Evolutionary conservation across 2,797 vertebrate species (phyloP).

Genomic region (Phalloptychus januarius): DNA sequence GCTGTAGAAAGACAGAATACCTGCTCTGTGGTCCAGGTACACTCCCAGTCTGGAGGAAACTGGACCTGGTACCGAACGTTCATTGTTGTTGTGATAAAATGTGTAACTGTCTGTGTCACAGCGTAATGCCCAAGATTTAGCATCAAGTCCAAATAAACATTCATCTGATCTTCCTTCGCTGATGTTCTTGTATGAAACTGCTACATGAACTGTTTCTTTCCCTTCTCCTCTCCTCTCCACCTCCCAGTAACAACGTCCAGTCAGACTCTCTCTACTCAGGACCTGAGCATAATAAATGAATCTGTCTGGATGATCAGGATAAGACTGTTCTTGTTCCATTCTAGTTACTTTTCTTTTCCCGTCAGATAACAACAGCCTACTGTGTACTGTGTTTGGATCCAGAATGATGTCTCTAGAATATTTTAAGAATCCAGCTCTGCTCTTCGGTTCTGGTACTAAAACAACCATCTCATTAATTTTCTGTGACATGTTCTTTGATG

Average conservation of each 20-base stretch:
- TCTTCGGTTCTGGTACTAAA: neutral
- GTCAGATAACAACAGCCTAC: neutral
- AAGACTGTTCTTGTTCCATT: neutral
- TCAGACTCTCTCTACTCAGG: neutral
- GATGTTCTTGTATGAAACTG: constrained; percentile 1
- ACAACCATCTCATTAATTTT: neutral
- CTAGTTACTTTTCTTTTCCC: neutral
- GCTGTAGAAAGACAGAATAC: neutral
- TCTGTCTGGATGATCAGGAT: neutral
- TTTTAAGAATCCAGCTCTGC: neutral
- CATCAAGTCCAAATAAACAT: neutral
- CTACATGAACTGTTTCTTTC: neutral
- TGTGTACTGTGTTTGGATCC: neutral
- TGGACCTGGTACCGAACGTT: too few relatives aligned
- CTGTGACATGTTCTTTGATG: neutral
- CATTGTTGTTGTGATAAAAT: neutral
- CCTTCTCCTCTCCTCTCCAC: neutral
- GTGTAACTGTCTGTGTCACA: neutral
- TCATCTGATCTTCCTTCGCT: neutral
- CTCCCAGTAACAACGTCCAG: neutral
- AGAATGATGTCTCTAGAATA: neutral
- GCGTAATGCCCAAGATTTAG: neutral
- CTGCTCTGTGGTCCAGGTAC: neutral
- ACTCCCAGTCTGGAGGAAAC: neutral
- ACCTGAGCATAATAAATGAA: constrained; percentile 5